Conservation (phyloP, 2,113 vertebrate genomes). For the Notiomystis cincta region DNA sequence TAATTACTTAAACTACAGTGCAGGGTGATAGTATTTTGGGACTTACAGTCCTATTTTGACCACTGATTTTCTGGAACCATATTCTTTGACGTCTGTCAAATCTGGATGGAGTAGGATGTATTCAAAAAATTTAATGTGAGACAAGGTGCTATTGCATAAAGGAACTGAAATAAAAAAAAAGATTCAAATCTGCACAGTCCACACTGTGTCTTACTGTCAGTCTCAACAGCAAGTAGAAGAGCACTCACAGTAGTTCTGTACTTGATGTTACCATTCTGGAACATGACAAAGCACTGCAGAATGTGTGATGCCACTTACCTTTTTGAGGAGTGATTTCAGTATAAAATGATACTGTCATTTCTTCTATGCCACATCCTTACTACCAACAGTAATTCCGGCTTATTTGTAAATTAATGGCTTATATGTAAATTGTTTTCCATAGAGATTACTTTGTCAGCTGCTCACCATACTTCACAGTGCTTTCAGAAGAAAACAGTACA, state of each 20-base stretch:
- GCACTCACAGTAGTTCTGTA: neutral
- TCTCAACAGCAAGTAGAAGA: neutral
- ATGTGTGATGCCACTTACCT: neutral
- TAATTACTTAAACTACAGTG: neutral
- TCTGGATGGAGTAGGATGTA: neutral
- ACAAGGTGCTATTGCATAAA: neutral
- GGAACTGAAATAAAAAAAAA: neutral
- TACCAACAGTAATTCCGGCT: neutral
- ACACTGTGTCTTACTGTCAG: rapidly evolving
- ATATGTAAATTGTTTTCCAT: neutral
- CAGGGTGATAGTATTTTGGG: neutral
- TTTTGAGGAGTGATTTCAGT: neutral
- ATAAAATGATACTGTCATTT: neutral
- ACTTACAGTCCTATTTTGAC: neutral
- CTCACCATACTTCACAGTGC: neutral
- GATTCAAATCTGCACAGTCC: neutral
- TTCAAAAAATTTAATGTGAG: neutral
- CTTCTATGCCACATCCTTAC: neutral
- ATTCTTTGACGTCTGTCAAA: neutral
- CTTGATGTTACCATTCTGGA: neutral
- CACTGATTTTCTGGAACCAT: neutral
- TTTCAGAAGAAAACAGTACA: neutral
- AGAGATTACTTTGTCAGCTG: neutral
- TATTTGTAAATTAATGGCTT: neutral
- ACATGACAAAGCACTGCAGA: neutral